Evolutionary conservation across 2,113 vertebrate species (phyloP), one percentile per base, ranked within the genome.

Genomic region (Pseudorhombus dupliciocellatus): DNA sequence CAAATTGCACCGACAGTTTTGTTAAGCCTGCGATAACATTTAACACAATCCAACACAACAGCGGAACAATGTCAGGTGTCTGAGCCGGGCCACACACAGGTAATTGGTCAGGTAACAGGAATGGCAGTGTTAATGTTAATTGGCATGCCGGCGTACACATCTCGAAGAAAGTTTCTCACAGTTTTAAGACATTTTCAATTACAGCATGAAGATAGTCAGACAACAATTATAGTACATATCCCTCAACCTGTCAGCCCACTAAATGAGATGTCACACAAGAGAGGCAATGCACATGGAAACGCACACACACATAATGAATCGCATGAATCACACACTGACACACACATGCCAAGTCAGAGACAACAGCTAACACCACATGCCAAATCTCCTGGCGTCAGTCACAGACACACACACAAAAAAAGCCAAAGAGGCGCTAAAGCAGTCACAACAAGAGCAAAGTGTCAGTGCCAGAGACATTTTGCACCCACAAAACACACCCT

Each of bases 181-280:
- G 34, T 25, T 61, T 59, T 11, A 66, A 86, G 85, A 87, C 83
- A 74, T 87, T 90, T 91, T 91, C 82, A 93, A 88, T 91, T 90
- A 91, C 79, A 75, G 60, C 65, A 77, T 63, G 80, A 77, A 75
- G 65, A 81, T 48, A 82, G 86, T 84, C 81, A 69, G 83, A 77
- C 57, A 85, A 83, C 83, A 87, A 84, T 88, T 90, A 90, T 79
- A 81, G 77, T 81, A 84, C 77, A 85, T 86, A 81, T 89, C 83
- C 73, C 77, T 87, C 84, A 87, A 75, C 26, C 72, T 89, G 85
- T 86, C 91, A 85, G 59, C 62, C 25, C 30, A 4, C 76, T 53
- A 89, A 89, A 91, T 91, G 73, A 88, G 79, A 87, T 79, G 76
- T 88, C 86, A 66, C 74, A 62, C 30, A 0, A 51, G 34, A 21